Conservation (phyloP, 2,888 invertebrate genomes). For the Graphium colonna region DNA sequence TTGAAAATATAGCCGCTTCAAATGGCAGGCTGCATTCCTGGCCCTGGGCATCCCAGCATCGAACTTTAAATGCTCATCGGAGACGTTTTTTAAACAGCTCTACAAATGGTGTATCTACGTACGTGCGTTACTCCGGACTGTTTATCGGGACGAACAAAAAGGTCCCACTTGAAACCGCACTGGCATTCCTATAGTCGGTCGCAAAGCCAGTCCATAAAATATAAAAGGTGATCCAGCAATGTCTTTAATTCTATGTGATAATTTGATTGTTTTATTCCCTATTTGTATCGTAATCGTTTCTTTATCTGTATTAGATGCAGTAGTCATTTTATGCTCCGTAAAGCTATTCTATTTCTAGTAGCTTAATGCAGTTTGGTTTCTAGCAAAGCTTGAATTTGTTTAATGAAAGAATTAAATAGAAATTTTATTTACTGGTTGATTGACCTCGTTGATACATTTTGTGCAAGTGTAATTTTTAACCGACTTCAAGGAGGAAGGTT, state of each 20-base stretch:
- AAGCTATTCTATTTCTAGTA: not conserved
- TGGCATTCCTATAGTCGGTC: slow-evolving; percentile 18
- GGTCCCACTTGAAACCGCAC: slow-evolving; percentile 16
- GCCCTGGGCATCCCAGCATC: slow-evolving; percentile 7
- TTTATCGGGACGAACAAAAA: slow-evolving; percentile 17
- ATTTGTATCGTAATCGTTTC: slow-evolving; percentile 6
- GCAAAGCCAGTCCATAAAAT: slow-evolving; percentile 16
- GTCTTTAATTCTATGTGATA: slow-evolving; percentile 11
- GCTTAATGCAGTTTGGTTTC: too few species aligned
- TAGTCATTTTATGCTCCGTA: not conserved
- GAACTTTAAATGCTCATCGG: slow-evolving; percentile 20
- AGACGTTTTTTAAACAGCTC: slow-evolving; percentile 17
- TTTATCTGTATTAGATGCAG: not conserved
- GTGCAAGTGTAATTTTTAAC: too few species aligned
- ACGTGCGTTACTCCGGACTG: slow-evolving; percentile 17
- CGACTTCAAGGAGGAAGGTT: too few species aligned
- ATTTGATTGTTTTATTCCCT: slow-evolving; percentile 3
- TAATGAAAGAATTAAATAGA: too few species aligned
- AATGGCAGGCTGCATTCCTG: slow-evolving; percentile 14
- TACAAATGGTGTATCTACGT: slow-evolving; percentile 22
- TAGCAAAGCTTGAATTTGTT: too few species aligned
- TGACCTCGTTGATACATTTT: too few species aligned
- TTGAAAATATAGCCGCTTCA: slow-evolving; percentile 9
- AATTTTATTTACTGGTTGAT: too few species aligned
- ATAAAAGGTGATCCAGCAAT: slow-evolving; percentile 14